Conservation (phyloP, 2,797 vertebrate genomes). For the Martes flavigula region DNA sequence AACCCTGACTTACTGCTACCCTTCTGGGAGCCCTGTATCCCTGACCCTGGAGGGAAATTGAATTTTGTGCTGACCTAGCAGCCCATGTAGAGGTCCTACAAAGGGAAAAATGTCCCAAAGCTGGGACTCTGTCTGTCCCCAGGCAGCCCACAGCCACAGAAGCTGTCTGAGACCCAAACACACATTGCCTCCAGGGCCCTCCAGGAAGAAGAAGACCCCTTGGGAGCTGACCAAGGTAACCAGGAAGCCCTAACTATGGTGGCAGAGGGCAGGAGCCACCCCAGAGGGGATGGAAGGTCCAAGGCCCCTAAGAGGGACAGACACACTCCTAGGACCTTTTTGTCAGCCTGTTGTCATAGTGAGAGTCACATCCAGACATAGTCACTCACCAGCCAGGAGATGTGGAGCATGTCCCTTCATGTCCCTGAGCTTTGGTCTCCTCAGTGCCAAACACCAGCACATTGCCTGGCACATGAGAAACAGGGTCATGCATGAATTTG, state of each 20-base stretch:
- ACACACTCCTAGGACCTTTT: not conserved
- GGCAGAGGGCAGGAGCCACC: not conserved
- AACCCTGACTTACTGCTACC: not conserved
- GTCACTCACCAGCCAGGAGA: accelerated
- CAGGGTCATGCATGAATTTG: not conserved
- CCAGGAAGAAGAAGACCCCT: not conserved
- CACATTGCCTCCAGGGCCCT: not conserved
- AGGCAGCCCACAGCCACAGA: not conserved
- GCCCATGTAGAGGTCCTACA: not conserved
- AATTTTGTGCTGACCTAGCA: not conserved
- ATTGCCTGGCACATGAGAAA: not conserved
- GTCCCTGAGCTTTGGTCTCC: not conserved
- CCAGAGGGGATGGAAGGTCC: not conserved
- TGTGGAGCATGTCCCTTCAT: not conserved
- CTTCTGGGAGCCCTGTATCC: not conserved
- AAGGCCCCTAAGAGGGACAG: not conserved
- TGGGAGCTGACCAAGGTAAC: not conserved
- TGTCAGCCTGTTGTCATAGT: not conserved
- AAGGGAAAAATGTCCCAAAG: not conserved
- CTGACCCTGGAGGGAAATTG: not conserved
- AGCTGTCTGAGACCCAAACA: not conserved
- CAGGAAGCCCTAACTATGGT: not conserved
- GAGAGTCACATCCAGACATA: not conserved
- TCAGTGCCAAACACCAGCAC: not conserved
- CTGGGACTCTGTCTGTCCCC: not conserved